phyloP scores from a whole-genome alignment of 2,888 invertebrate species.

The Pseudococcus longispinus region DNA sequence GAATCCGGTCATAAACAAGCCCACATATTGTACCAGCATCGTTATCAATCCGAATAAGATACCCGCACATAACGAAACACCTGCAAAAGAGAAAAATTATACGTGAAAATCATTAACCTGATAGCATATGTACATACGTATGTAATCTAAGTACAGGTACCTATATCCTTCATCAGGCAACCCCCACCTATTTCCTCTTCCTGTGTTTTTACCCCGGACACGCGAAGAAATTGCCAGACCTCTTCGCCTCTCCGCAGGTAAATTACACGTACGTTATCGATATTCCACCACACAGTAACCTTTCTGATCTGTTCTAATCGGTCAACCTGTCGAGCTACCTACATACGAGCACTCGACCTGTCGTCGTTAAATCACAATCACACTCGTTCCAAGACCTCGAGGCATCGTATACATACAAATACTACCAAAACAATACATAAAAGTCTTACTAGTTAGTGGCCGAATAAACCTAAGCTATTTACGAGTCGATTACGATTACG shows the following conservation, averaged over 20 bases:
- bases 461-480: not conserved
- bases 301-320: not conserved
- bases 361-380: not conserved
- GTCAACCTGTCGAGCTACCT: not conserved
- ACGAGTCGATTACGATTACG: not conserved
- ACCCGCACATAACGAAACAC: conserved; percentile 76
- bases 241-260: too few relatives aligned
- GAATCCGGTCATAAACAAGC: conserved; percentile 81
- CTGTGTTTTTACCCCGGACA: not conserved
- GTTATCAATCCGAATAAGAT: conserved; percentile 80
- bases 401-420: too few relatives aligned
- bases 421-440: not conserved
- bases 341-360: not conserved
- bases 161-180: not conserved
- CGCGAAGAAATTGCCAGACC: not conserved
- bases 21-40: conserved; percentile 82
- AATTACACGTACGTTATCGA: not conserved
- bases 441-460: not conserved
- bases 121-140: not conserved
- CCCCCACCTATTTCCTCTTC: not conserved
- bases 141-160: too few relatives aligned
- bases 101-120: not conserved
- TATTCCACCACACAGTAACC: not conserved
- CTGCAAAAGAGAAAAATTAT: conserved; percentile 61
- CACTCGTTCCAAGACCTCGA: not conserved